Evolutionary conservation across 2,797 vertebrate genomes (phyloP).

Genomic region (Merluccius polli): DNA sequence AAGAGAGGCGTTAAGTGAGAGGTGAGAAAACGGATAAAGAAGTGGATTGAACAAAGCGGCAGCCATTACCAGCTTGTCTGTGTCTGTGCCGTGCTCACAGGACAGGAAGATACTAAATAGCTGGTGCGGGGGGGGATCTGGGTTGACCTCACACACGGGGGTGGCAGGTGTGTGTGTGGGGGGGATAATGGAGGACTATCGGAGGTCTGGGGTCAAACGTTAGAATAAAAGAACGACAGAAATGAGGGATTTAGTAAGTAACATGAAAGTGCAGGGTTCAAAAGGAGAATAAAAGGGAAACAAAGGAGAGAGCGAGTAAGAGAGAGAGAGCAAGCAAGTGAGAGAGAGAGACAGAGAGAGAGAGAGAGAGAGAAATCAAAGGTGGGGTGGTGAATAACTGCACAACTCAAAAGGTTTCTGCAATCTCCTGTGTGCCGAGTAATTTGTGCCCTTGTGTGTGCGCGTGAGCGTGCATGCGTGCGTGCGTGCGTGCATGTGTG

Average conservation of each 20-base stretch:
- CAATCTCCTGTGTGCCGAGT: conserved; percentile 17
- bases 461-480: conserved; percentile 32
- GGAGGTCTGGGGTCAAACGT: background rate
- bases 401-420: conserved; percentile 43
- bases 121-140: conserved; percentile 12
- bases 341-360: too few species aligned
- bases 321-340: background rate
- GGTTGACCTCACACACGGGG: conserved; percentile 22
- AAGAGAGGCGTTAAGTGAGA: conserved; percentile 23
- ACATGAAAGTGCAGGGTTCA: conserved; percentile 15
- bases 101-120: conserved; percentile 42
- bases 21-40: conserved; percentile 18
- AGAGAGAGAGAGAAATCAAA: conserved; percentile 13
- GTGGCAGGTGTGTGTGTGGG: conserved; percentile 13
- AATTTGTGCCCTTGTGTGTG: conserved; percentile 15
- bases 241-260: conserved; percentile 13
- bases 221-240: conserved; percentile 14
- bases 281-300: conserved; percentile 7
- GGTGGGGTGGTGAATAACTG: conserved; percentile 39
- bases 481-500: conserved; percentile 2
- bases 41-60: background rate
- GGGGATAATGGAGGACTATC: conserved; percentile 28
- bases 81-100: conserved; percentile 37
- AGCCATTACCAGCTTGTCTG: conserved; percentile 16
- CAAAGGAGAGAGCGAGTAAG: conserved; percentile 14